Evolutionary conservation across 2,888 invertebrate species (phyloP).

Genomic region (Cataglyphis altisquamis): DNA sequence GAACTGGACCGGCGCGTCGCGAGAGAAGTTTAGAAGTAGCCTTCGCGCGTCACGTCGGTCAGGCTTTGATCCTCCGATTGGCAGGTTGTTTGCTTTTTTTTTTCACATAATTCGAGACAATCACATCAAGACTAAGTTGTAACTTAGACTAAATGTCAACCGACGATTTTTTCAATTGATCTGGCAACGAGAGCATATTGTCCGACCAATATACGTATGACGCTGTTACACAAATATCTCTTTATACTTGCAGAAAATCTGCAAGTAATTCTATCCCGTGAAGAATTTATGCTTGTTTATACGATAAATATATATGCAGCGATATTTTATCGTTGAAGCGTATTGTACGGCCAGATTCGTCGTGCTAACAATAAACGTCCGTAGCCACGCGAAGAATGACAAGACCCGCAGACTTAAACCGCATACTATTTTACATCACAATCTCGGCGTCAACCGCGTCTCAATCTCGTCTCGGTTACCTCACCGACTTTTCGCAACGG

Average conservation of each 20-base stretch:
- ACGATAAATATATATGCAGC: background rate
- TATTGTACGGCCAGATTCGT: background rate
- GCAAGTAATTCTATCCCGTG: background rate
- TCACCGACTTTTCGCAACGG: background rate
- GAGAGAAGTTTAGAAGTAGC: slow-evolving; percentile 29
- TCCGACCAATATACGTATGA: background rate
- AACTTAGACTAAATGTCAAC: background rate
- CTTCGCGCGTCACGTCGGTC: slow-evolving; percentile 20
- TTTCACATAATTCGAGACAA: slow-evolving; percentile 14
- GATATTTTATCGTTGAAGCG: slow-evolving; percentile 23
- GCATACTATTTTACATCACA: background rate
- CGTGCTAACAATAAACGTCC: slow-evolving; percentile 33
- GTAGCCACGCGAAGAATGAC: slow-evolving; percentile 25
- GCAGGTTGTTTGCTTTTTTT: slow-evolving; percentile 4
- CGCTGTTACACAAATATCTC: background rate
- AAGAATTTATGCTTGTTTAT: background rate
- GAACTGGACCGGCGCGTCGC: slow-evolving; percentile 33
- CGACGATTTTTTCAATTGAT: background rate
- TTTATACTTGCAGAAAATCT: background rate
- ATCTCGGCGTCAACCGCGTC: background rate
- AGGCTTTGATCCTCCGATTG: slow-evolving; percentile 17
- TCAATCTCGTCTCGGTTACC: background rate
- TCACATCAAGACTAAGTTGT: background rate
- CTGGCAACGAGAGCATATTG: background rate
- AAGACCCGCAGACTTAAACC: background rate